Conservation (phyloP, 2,888 invertebrate genomes). For the Muschampia plurimacula region DNA sequence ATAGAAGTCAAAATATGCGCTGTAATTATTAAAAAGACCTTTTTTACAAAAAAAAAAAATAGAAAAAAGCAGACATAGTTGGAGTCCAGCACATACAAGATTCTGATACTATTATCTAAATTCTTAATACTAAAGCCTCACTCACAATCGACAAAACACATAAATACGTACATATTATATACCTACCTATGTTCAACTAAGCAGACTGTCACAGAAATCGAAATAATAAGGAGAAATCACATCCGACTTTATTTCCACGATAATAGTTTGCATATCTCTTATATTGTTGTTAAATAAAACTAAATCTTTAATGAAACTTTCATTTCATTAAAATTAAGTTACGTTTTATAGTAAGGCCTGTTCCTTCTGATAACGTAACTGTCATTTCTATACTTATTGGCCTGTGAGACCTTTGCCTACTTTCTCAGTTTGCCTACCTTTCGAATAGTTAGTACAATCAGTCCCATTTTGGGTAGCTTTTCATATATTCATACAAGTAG, state of each 20-base stretch:
- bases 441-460: too few species aligned
- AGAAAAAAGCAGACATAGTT: not conserved
- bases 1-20: not conserved
- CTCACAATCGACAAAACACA: conserved; percentile 22
- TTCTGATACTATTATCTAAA: not conserved
- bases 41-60: not conserved
- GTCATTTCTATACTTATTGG: not conserved
- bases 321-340: not conserved
- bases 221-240: not conserved
- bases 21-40: not conserved
- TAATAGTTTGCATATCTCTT: not conserved
- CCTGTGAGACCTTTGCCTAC: too few species aligned
- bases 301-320: not conserved
- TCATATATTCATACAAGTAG: too few species aligned
- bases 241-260: not conserved
- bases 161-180: conserved; percentile 12
- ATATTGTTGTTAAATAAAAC: too few species aligned
- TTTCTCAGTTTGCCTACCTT: too few species aligned
- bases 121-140: conserved; percentile 33
- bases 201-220: not conserved
- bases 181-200: not conserved
- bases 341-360: not conserved
- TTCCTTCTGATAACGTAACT: not conserved
- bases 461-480: too few species aligned
- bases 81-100: not conserved